Percentiles rank a stretch among this genome's conserved stretches.
Evolutionary conservation across 1,140 invertebrate species (phyloP).

Genomic region (Gryon sp.): DNA sequence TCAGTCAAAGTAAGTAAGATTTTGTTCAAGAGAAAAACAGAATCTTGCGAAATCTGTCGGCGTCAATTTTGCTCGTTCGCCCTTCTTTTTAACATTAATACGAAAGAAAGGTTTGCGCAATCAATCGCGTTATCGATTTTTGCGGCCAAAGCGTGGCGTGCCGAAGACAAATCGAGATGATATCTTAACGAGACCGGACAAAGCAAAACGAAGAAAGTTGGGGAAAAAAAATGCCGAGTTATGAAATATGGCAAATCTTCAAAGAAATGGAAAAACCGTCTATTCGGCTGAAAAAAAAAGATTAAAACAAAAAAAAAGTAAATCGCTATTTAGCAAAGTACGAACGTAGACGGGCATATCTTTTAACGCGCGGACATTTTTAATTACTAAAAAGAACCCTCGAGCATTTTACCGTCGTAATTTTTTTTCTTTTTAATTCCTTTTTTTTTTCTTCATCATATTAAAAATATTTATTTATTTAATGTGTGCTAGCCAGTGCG

Average conservation of each 20-base stretch:
- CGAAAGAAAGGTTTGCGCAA: conserved; percentile 41
- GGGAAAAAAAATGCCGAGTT: conserved; percentile 35
- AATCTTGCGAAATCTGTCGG: not conserved
- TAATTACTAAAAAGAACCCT: conserved; percentile 56
- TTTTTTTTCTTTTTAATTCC: conserved; percentile 6
- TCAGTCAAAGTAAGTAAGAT: no score
- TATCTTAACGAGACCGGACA: conserved; percentile 66
- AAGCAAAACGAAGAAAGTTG: conserved; percentile 42
- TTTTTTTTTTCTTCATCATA: no score
- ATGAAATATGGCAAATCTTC: conserved; percentile 43
- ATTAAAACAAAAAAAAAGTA: conserved; percentile 8
- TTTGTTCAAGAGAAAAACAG: conserved; percentile 1
- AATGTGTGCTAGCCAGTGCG: no score
- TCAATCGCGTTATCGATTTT: conserved; percentile 57
- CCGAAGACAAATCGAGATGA: conserved; percentile 68
- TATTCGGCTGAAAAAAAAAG: not conserved
- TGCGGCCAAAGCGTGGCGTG: conserved; percentile 62
- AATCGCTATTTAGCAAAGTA: conserved; percentile 40
- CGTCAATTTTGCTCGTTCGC: conserved; percentile 27
- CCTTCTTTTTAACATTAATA: conserved; percentile 36
- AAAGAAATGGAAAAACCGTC: conserved; percentile 18
- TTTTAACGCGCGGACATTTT: conserved; percentile 64
- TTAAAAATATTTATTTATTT: no score
- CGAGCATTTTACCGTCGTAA: conserved; percentile 18
- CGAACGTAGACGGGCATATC: conserved; percentile 36